Percentiles rank a stretch among this genome's conserved stretches.
phyloP scores from a whole-genome alignment of 2,888 invertebrate species.

The Xestia c-nigrum region DNA sequence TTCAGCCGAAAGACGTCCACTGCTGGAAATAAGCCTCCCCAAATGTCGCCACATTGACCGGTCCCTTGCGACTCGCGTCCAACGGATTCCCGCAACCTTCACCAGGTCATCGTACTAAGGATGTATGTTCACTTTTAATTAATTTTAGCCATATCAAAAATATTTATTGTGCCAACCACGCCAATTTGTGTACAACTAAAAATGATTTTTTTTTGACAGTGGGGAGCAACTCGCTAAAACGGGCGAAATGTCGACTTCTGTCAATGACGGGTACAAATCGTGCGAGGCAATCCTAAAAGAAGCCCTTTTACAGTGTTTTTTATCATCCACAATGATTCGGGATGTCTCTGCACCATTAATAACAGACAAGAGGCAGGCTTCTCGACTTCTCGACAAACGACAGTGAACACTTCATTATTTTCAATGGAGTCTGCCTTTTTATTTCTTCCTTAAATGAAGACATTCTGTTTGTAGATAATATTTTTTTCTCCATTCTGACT shows the following conservation, averaged over 20 bases:
- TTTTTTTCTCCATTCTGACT: not conserved
- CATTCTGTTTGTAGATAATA: not conserved
- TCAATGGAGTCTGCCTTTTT: not conserved
- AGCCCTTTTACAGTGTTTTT: conserved; percentile 40
- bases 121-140: not conserved
- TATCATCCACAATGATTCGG: not conserved
- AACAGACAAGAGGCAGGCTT: not conserved
- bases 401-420: conserved; percentile 1
- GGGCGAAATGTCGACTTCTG: conserved; percentile 38
- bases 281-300: conserved; percentile 70
- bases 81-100: no score
- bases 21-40: no score
- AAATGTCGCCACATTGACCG: no score
- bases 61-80: no score
- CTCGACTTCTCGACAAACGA: not conserved
- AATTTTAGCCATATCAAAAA: not conserved
- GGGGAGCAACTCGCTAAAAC: conserved; percentile 9
- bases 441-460: not conserved
- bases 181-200: conserved; percentile 10
- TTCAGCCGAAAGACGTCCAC: no score
- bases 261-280: conserved; percentile 72
- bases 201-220: conserved; percentile 4
- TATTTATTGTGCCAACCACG: not conserved
- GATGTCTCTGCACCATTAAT: not conserved
- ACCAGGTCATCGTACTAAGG: no score